Evolutionary conservation across 2,797 vertebrate genomes (phyloP), one percentile per base, ranked within the genome.

Genomic region (Hephaestus fuliginosus): DNA sequence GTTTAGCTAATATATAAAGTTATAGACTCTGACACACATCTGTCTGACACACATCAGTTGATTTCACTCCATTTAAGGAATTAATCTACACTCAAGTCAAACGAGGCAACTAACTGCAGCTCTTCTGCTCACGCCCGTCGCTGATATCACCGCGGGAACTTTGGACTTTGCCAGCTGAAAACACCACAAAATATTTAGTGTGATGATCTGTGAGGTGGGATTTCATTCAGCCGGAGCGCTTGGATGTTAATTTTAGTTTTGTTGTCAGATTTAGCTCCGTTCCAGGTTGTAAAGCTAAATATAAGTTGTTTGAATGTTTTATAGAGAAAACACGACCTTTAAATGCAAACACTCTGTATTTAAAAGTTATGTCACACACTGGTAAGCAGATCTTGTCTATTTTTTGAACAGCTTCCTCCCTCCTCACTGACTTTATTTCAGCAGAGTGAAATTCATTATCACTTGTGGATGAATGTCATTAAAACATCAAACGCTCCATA

Each of bases 221-320:
- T 33, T 52, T 58, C 20, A 20, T 39, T 51, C 7, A 65, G 56
- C 44, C 17, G 2, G 41, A 7, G 1, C 53, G 72, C 66, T 76
- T 22, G 53, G 12, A 60, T 68, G 56, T 28, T 86, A 67, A 76
- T 44, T 79, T 79, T 79, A 82, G 80, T 48, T 62, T 9, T n/a
- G 1, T 39, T 63, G 44, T 64, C 64, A 60, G 46, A 52, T 77
- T 49, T 51, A 70, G 68, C n/a, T 66, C 60, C 1, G 66, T n/a
- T 74, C 9, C 73, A 46, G 57, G 60, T 64, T 78, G 75, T 78
- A 64, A 80, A 80, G 25, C 70, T 15, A 66, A 74, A 81, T 13
- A 77, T 81, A 75, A 25, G 53, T 57, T 70, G 60, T 67, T 63
- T 36, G 55, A 22, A 68, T 36, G 74, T 78, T 78, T 79, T 67